Percentiles rank a stretch among this genome's conserved stretches.
These are phyloP conservation scores for Hippoglossus hippoglossus DNA, from an alignment of 2,797 vertebrate genomes.

Conservation along the genomic window DNA sequence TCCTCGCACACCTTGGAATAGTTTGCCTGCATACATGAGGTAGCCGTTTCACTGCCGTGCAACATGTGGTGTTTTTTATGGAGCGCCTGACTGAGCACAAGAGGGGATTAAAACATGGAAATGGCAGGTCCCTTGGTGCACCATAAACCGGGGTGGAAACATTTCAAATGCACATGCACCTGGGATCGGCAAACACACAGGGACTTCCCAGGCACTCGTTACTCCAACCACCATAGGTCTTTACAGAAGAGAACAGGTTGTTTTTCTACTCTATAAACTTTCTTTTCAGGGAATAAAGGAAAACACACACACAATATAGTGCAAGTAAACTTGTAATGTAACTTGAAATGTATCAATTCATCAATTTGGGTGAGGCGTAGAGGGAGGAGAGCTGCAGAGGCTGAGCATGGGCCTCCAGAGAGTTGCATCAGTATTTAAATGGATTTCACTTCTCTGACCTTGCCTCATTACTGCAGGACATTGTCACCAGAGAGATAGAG, in stretches of 20 bases:
- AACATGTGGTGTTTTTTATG: constrained; percentile 85
- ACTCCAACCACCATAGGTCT: constrained; percentile 34
- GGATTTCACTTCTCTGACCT: constrained; percentile 81
- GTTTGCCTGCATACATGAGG: constrained; percentile 68
- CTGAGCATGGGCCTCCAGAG: constrained; percentile 71
- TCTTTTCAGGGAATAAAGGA: constrained; percentile 41
- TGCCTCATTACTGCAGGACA: constrained; percentile 84
- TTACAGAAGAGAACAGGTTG: constrained; percentile 74
- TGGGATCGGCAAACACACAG: constrained; percentile 77
- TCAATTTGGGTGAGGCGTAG: constrained; percentile 63
- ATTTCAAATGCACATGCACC: constrained; percentile 80
- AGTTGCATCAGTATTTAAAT: constrained; percentile 83
- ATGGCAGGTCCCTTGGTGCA: constrained; percentile 80
- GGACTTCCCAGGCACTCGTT: constrained; percentile 54
- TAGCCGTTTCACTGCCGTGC: constrained; percentile 77
- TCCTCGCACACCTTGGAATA: constrained; percentile 57
- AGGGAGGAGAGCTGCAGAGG: constrained; percentile 63
- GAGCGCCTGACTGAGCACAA: constrained; percentile 76
- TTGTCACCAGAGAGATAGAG: constrained; percentile 80
- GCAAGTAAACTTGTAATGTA: constrained; percentile 45
- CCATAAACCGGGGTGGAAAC: constrained; percentile 82
- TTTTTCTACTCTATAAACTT: constrained; percentile 59
- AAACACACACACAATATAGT: constrained; percentile 47
- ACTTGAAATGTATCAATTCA: constrained; percentile 58
- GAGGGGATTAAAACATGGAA: constrained; percentile 83